phyloP scores from a whole-genome alignment of 1,140 invertebrate species.

The Ditylenchus dipsaci region DNA sequence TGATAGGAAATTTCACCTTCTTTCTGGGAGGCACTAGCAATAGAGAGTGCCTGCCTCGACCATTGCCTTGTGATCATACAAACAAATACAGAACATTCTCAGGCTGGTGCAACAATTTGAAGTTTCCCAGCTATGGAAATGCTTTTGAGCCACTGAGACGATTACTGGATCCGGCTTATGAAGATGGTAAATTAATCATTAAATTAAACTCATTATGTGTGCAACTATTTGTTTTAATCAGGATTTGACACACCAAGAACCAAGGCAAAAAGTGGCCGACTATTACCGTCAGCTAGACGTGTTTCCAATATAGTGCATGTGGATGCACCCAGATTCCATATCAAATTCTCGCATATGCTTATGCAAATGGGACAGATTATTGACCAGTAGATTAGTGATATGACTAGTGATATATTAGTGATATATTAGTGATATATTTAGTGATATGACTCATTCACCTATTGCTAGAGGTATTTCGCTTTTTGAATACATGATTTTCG shows the following conservation, averaged over 20 bases:
- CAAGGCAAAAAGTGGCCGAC: conserved; percentile 26
- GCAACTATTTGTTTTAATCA: neutral
- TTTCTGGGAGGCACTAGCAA: conserved; percentile 36
- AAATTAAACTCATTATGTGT: neutral
- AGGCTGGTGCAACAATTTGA: conserved; percentile 84
- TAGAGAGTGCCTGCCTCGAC: conserved; percentile 49
- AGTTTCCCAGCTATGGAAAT: conserved; percentile 74
- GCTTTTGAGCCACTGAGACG: conserved; percentile 73
- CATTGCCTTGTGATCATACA: conserved; percentile 71
- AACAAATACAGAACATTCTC: conserved; percentile 73
- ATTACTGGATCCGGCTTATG: conserved; percentile 77
- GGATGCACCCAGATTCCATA: conserved; percentile 65
- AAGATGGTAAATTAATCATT: conserved; percentile 74
- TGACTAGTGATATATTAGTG: conserved; percentile 72
- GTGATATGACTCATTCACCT: neutral
- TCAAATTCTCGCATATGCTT: conserved; percentile 54
- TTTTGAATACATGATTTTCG: neutral
- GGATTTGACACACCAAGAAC: conserved; percentile 32
- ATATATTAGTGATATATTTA: neutral
- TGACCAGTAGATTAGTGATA: conserved; percentile 85
- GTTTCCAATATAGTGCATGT: conserved; percentile 80
- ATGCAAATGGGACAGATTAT: conserved; percentile 70
- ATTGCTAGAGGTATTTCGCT: neutral
- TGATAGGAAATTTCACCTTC: conserved; percentile 51
- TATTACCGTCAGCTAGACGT: conserved; percentile 68